Percentiles rank a stretch among this genome's conserved stretches.
Evolutionary conservation across 2,888 invertebrate genomes (phyloP).

Genomic region (Agrotis exclamationis): DNA sequence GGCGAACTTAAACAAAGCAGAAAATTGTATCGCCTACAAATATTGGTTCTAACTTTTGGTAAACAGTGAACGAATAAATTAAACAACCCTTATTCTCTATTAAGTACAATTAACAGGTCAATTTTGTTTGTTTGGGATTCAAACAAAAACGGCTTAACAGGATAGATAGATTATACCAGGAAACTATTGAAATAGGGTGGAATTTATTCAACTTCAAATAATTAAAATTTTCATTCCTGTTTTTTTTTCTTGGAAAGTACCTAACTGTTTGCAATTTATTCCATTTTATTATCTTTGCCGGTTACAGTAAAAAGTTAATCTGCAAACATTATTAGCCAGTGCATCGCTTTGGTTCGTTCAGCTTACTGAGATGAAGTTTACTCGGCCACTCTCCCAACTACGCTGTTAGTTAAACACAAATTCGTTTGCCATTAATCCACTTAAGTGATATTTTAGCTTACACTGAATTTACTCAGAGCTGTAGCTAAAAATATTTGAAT

Average conservation of each 20-base stretch:
- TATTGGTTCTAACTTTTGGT: conserved; percentile 35
- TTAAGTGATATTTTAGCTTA: conserved; percentile 35
- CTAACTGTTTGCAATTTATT: conserved; percentile 23
- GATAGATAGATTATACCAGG: background rate
- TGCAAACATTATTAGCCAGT: conserved; percentile 51
- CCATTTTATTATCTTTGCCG: conserved; percentile 8
- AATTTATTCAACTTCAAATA: no score
- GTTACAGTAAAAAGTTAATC: conserved; percentile 36
- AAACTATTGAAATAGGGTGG: background rate
- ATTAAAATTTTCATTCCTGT: no score
- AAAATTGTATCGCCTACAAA: conserved; percentile 39
- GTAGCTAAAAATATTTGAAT: no score
- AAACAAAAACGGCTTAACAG: conserved; percentile 17
- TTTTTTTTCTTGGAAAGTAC: background rate
- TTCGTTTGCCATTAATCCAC: conserved; percentile 49
- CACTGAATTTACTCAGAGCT: background rate
- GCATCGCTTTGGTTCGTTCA: conserved; percentile 64
- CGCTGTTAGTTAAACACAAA: conserved; percentile 56
- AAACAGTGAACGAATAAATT: conserved; percentile 23
- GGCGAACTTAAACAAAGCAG: conserved; percentile 39
- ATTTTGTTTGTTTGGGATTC: conserved; percentile 19
- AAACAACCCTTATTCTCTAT: conserved; percentile 12
- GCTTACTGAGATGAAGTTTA: conserved; percentile 66
- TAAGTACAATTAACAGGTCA: conserved; percentile 22
- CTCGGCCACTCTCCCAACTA: conserved; percentile 51